Percentiles rank a stretch among this genome's conserved stretches.
phyloP scores from a whole-genome alignment of 2,888 invertebrate genomes.

The Cantharis rufa region DNA sequence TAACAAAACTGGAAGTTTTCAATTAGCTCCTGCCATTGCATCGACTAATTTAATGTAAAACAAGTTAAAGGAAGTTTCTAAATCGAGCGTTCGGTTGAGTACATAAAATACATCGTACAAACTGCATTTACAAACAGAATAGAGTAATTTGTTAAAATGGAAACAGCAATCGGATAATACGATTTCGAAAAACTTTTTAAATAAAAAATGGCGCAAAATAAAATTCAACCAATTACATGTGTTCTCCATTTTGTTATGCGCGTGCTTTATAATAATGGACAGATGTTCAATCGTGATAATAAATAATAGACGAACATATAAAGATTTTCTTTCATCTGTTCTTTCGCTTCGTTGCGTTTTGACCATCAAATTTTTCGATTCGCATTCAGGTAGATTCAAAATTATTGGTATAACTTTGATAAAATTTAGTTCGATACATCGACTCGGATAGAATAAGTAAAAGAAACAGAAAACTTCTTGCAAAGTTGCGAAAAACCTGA shows the following conservation, averaged over 20 bases:
- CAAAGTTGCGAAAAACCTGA: background rate
- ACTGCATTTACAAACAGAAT: background rate
- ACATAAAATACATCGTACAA: background rate
- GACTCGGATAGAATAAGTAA: background rate
- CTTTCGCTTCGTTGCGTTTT: constrained; percentile 46
- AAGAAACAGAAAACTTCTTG: background rate
- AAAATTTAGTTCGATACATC: background rate
- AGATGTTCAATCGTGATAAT: constrained; percentile 45
- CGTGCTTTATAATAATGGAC: constrained; percentile 40
- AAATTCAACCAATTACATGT: constrained; percentile 5
- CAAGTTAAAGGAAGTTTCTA: background rate
- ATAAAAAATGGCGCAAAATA: constrained; percentile 6
- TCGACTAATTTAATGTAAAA: background rate
- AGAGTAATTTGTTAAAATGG: background rate
- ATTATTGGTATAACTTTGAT: background rate
- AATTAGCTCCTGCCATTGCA: background rate
- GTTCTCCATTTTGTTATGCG: constrained; percentile 27
- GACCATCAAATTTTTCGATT: constrained; percentile 43
- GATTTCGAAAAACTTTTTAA: background rate
- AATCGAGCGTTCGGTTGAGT: background rate
- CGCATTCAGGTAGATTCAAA: constrained; percentile 32
- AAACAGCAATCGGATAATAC: background rate
- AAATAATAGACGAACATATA: constrained; percentile 50
- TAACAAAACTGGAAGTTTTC: background rate
- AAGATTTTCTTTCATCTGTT: constrained; percentile 47